Evolutionary conservation across 2,888 invertebrate genomes (phyloP), one percentile per base, ranked within the genome.

Genomic region (Rhodophaea formosa): DNA sequence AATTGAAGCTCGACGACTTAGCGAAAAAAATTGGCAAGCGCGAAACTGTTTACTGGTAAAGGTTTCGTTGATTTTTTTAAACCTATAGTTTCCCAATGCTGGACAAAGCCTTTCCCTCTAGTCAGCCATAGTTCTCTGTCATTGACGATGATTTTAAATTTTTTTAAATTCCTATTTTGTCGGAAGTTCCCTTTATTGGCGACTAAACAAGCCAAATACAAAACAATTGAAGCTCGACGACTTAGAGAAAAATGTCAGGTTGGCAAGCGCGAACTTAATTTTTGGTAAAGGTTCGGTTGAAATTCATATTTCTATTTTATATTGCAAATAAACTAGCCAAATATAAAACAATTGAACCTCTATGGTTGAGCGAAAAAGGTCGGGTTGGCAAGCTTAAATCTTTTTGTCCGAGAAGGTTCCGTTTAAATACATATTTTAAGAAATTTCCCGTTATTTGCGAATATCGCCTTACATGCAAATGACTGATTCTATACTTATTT

Each of bases 171-270:
- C 23, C 2, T 23, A 23, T 23, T 23, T 23, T 23, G n/a, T n/a
- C n/a, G 69, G 67, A 75, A 81, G 80, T 82, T 74, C 76, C 74
- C 71, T 77, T 83, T 80, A 81, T 82, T 84, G 79, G 74, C 72
- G 77, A 75, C 82, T 75, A 84, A 84, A 80, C 78, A 80, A 77
- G 73, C 66, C 64, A 69, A 65, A 72, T 70, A 79, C 80, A 83
- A 84, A 85, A 84, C 85, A 85, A 83, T 82, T 82, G 82, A 78
- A 80, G 23, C 65, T 64, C 65, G 67, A 60, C 66, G 73, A 69
- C 72, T 75, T 76, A 71, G 67, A 47, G 47, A 58, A 57, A 61
- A 58, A 59, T 49, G 14, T 39, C 15, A 30, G 30, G 23, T 30
- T 35, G 30, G 15, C 23, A 52, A 14, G 16, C 3, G 32, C 39